These are phyloP conservation scores for Enoplosus armatus DNA, from an alignment of 2,797 vertebrate genomes.

Conservation along the genomic window DNA sequence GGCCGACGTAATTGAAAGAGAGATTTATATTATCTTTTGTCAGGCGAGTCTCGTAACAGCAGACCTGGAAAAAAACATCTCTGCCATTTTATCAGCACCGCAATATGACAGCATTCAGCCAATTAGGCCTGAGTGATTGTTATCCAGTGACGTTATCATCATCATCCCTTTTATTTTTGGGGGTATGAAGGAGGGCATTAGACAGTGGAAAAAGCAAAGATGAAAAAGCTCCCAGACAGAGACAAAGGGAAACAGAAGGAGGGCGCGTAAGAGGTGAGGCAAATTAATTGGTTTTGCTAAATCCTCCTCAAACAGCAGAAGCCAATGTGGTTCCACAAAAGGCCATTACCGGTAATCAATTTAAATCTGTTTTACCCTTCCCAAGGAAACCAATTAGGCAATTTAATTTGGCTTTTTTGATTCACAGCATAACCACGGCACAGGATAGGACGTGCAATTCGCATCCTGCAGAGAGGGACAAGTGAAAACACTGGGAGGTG, in stretches of 20 bases:
- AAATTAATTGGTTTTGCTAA: conserved; percentile 87
- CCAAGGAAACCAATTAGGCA: conserved; percentile 86
- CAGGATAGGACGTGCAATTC: conserved; percentile 76
- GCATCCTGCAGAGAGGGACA: conserved; percentile 74
- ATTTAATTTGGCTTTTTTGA: conserved; percentile 85
- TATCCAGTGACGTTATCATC: conserved; percentile 65
- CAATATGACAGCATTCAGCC: conserved; percentile 54
- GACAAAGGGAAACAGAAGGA: conserved; percentile 72
- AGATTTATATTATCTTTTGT: conserved; percentile 73
- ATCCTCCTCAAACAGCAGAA: conserved; percentile 84
- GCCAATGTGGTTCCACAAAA: conserved; percentile 82
- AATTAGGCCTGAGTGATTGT: conserved; percentile 73
- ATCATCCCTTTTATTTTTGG: conserved; percentile 62
- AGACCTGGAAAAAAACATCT: conserved; percentile 41
- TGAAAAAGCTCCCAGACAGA: conserved; percentile 69
- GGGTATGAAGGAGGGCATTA: conserved; percentile 58
- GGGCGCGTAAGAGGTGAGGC: conserved; percentile 70
- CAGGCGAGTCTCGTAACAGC: conserved; percentile 30
- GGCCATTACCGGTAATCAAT: conserved; percentile 86
- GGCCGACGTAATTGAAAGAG: conserved; percentile 55
- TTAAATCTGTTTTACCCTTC: conserved; percentile 86
- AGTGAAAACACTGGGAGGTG: conserved; percentile 75
- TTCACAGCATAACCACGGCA: conserved; percentile 72
- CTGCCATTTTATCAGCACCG: conserved; percentile 47
- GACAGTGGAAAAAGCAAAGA: conserved; percentile 60